Percentiles rank a stretch among this genome's conserved stretches.
These are phyloP conservation scores for Betta splendens DNA, from an alignment of 2,797 vertebrate species.

Conservation along the genomic window DNA sequence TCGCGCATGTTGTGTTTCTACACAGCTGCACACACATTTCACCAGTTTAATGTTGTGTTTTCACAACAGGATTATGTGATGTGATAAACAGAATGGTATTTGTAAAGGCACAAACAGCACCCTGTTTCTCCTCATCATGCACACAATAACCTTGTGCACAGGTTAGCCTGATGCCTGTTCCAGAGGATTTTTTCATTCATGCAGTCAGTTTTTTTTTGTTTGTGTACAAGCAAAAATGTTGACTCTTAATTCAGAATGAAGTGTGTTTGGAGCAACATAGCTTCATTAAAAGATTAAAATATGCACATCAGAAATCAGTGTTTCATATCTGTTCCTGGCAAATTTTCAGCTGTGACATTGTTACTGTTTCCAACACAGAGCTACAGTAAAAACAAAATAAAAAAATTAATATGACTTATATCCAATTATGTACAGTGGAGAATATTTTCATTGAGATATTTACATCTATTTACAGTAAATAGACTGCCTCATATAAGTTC, in stretches of 20 bases:
- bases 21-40: constrained; percentile 48
- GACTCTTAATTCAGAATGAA: not conserved
- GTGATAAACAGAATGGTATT: constrained; percentile 44
- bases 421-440: too few species aligned
- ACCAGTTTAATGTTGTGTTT: constrained; percentile 49
- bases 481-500: not conserved
- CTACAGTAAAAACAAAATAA: too few species aligned
- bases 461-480: too few species aligned
- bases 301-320: not conserved
- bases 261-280: not conserved
- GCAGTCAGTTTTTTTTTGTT: not conserved
- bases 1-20: constrained; percentile 38
- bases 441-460: too few species aligned
- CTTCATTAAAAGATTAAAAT: not conserved
- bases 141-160: constrained; percentile 21
- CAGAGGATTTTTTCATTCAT: not conserved
- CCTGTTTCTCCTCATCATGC: constrained; percentile 33
- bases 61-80: constrained; percentile 33
- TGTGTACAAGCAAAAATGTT: constrained; percentile 3
- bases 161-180: constrained; percentile 12
- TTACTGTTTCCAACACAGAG: too few species aligned
- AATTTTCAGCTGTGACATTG: too few species aligned
- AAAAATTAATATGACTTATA: too few species aligned
- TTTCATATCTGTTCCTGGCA: not conserved
- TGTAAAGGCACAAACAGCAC: constrained; percentile 38